phyloP scores from a whole-genome alignment of 2,888 invertebrate species.

The Melanchra persicariae region DNA sequence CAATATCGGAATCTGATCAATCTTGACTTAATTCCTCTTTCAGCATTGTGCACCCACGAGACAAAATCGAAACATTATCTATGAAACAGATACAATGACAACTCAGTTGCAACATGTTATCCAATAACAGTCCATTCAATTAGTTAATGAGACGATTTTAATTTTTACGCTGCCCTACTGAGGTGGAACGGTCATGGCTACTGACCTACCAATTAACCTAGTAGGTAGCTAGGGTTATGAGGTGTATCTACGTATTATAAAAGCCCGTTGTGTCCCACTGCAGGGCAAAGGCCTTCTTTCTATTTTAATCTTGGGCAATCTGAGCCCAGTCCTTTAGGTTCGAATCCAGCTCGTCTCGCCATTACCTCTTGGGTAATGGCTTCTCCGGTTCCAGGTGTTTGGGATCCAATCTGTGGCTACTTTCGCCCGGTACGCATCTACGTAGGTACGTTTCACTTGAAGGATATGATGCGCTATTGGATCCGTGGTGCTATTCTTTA shows the following conservation, averaged over 20 bases:
- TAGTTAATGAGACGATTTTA: constrained; percentile 56
- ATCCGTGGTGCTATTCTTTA: no score
- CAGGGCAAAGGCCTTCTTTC: no score
- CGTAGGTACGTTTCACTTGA: neutral
- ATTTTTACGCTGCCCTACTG: constrained; percentile 50
- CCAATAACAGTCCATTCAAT: constrained; percentile 33
- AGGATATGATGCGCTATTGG: neutral
- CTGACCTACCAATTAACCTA: constrained; percentile 66
- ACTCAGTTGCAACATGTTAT: constrained; percentile 21
- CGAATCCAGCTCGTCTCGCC: no score
- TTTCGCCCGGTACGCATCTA: no score
- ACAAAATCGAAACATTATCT: constrained; percentile 6
- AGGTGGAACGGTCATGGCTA: constrained; percentile 56
- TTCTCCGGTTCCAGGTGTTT: no score
- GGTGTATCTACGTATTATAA: constrained; percentile 2
- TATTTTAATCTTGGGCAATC: no score
- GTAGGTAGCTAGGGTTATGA: constrained; percentile 21
- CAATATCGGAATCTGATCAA: neutral
- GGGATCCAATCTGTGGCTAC: no score
- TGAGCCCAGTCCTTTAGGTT: no score
- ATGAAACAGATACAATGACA: constrained; percentile 16
- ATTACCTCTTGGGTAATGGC: no score
- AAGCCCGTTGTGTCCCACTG: no score
- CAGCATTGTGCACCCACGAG: neutral
- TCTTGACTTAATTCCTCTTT: neutral